Evolutionary conservation across 53 echinoderm and acorn worm genomes (phyloP).

Genomic region (Actinopyga echinites): DNA sequence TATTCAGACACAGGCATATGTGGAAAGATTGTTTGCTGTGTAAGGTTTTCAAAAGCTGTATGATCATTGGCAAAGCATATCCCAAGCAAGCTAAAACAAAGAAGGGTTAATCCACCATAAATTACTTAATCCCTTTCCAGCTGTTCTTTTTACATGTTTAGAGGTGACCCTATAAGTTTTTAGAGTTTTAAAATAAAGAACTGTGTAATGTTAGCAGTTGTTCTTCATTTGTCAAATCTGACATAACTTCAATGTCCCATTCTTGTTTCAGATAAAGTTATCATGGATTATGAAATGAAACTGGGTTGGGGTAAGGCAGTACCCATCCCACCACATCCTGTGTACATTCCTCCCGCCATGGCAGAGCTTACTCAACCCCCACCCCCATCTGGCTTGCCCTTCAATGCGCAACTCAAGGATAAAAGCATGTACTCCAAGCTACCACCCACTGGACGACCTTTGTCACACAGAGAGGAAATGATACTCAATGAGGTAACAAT

Average conservation of each 20-base stretch:
- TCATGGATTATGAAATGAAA: slow-evolving; percentile 97
- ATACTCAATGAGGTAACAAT: slow-evolving; percentile 62
- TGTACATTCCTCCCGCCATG: slow-evolving; percentile 99
- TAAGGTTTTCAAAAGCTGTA: background rate
- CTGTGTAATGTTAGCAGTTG: too few species aligned
- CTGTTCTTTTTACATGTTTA: too few species aligned
- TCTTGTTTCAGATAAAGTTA: slow-evolving; percentile 64
- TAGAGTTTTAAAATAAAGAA: too few species aligned
- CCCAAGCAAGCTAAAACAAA: too few species aligned
- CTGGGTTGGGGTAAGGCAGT: slow-evolving; percentile 97
- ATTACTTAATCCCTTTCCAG: too few species aligned
- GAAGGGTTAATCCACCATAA: too few species aligned
- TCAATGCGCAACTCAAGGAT: slow-evolving; percentile 93
- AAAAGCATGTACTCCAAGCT: slow-evolving; percentile 53
- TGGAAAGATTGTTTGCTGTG: background rate
- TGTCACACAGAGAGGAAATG: slow-evolving; percentile 62
- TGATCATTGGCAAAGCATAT: too few species aligned
- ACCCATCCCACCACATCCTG: slow-evolving; percentile 94
- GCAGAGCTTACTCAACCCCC: slow-evolving; percentile 90
- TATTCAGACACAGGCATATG: too few species aligned
- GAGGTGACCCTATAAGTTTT: background rate
- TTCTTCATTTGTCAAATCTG: too few species aligned
- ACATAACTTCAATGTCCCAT: too few species aligned
- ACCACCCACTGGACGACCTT: slow-evolving; percentile 61
- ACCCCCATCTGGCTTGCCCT: slow-evolving; percentile 96